Conservation (phyloP, 1,140 invertebrate species). For the Apis laboriosa region DNA sequence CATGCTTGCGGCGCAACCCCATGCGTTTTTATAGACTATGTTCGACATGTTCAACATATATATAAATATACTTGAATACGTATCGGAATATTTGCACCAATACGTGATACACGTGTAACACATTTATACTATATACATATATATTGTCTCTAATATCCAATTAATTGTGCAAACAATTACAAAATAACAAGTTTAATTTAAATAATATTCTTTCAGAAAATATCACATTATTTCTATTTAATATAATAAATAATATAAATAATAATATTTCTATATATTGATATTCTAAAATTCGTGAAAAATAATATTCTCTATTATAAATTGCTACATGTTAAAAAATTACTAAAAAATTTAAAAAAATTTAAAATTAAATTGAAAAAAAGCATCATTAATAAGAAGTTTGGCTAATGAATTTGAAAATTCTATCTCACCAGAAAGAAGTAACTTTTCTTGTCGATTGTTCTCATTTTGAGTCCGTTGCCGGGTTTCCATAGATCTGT, state of each 20-base stretch:
- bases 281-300: no score
- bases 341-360: no score
- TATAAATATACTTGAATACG: conserved; percentile 46
- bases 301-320: no score
- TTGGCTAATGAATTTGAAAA: neutral
- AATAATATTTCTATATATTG: no score
- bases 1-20: conserved; percentile 42
- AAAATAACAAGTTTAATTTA: neutral
- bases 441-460: conserved; percentile 95
- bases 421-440: conserved; percentile 87
- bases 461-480: conserved; percentile 96
- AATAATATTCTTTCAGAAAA: neutral
- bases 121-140: conserved; percentile 1
- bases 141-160: neutral
- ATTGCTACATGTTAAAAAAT: no score
- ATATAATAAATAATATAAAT: neutral
- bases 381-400: neutral
- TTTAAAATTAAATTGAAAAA: no score
- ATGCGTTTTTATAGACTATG: conserved; percentile 27
- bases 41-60: conserved; percentile 28
- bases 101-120: conserved; percentile 3
- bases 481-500: conserved; percentile 96
- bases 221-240: neutral
- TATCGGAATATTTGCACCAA: conserved; percentile 10
- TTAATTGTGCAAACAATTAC: neutral